Conservation (phyloP, 2,888 invertebrate species). For the Crepidodera aurea region DNA sequence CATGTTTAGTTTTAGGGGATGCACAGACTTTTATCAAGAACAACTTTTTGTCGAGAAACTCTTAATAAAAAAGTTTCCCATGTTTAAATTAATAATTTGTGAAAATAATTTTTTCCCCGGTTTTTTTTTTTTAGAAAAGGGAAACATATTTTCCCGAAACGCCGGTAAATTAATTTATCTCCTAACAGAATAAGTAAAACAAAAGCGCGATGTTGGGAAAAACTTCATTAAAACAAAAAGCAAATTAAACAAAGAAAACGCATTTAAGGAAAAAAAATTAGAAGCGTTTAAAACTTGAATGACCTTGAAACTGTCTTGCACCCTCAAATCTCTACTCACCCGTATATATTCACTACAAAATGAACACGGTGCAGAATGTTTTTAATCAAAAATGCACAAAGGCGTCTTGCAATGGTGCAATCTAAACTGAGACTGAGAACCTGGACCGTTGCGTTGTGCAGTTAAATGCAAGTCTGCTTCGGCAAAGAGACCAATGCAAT, state of each 20-base stretch:
- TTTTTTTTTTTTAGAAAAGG: too few relatives aligned
- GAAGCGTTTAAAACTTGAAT: neutral
- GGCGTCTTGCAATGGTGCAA: neutral
- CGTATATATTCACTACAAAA: neutral
- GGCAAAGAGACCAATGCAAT: slow-evolving; percentile 44
- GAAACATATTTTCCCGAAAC: too few relatives aligned
- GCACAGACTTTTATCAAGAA: too few relatives aligned
- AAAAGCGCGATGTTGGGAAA: too few relatives aligned
- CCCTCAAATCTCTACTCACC: slow-evolving; percentile 7
- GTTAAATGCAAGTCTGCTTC: slow-evolving; percentile 44
- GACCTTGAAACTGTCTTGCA: neutral
- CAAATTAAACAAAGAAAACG: neutral
- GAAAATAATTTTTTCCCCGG: too few relatives aligned
- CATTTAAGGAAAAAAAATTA: neutral
- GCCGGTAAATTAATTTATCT: too few relatives aligned
- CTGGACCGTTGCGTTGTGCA: slow-evolving; percentile 43
- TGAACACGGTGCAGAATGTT: neutral
- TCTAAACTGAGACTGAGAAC: slow-evolving; percentile 45
- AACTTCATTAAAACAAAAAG: too few relatives aligned
- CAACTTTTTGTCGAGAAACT: too few relatives aligned
- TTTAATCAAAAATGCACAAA: neutral
- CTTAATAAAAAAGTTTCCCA: too few relatives aligned
- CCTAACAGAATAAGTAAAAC: too few relatives aligned
- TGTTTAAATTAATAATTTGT: too few relatives aligned
- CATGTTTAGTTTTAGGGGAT: too few relatives aligned